Evolutionary conservation across 2,113 vertebrate genomes (phyloP).

Genomic region (Hydropotes inermis): DNA sequence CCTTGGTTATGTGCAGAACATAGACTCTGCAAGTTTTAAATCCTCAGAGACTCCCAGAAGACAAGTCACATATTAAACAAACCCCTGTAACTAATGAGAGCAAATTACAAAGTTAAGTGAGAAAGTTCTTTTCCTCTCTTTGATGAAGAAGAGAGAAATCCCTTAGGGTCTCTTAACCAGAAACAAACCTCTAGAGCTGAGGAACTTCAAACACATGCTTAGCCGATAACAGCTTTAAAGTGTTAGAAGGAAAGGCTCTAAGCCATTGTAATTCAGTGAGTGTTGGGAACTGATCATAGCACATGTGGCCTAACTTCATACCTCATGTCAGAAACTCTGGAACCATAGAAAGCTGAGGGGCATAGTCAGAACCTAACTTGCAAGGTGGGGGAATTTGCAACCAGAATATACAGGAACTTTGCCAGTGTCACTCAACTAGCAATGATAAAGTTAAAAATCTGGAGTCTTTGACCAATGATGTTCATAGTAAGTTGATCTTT

Average conservation of each 20-base stretch:
- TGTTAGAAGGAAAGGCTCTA: background rate
- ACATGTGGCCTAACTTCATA: too few relatives aligned
- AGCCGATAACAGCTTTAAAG: background rate
- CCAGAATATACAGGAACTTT: background rate
- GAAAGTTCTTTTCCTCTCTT: slow-evolving; percentile 41
- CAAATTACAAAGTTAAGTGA: slow-evolving; percentile 45
- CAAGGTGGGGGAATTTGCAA: background rate
- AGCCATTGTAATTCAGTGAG: background rate
- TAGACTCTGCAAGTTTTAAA: background rate
- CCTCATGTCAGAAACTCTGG: background rate
- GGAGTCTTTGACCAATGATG: background rate
- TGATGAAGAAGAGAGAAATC: slow-evolving; percentile 20
- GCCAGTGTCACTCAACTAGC: background rate
- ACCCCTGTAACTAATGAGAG: slow-evolving; percentile 42
- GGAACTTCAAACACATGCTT: background rate
- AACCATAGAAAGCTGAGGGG: background rate
- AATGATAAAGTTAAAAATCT: background rate
- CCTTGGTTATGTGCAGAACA: background rate
- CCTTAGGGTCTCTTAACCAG: background rate
- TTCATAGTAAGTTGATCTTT: background rate
- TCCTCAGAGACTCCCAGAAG: background rate
- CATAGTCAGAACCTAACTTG: background rate
- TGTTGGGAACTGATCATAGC: too few relatives aligned
- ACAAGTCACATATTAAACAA: background rate
- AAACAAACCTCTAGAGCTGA: slow-evolving; percentile 17